phyloP scores from a whole-genome alignment of 2,888 invertebrate genomes.

The Timema cristinae region DNA sequence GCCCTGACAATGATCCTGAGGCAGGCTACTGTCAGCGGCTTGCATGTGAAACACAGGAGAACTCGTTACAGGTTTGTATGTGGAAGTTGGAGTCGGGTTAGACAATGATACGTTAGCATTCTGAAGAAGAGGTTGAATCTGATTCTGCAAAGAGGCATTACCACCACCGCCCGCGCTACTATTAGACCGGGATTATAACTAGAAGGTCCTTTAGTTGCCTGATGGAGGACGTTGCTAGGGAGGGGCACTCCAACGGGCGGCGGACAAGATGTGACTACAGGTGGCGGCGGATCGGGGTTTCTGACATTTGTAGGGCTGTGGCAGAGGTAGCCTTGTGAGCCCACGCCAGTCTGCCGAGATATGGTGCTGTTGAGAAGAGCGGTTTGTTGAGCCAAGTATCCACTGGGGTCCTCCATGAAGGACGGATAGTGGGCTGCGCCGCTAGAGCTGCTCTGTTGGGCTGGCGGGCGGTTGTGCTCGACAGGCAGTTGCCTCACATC shows the following conservation, averaged over 20 bases:
- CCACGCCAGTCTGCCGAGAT: constrained; percentile 55
- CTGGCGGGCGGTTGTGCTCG: constrained; percentile 45
- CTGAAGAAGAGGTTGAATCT: not conserved
- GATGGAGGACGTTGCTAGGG: constrained; percentile 30
- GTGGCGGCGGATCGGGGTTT: constrained; percentile 39
- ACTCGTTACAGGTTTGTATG: not conserved
- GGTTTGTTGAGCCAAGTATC: constrained; percentile 87
- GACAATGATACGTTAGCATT: not conserved
- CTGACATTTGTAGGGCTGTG: constrained; percentile 39
- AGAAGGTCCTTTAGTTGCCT: constrained; percentile 18
- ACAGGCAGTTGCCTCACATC: constrained; percentile 54
- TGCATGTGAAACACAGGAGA: constrained; percentile 16
- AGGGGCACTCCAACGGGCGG: constrained; percentile 29
- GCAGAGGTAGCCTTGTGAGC: constrained; percentile 24
- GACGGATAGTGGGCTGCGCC: constrained; percentile 53
- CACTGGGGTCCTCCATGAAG: constrained; percentile 88
- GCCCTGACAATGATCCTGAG: constrained; percentile 21
- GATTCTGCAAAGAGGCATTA: not conserved
- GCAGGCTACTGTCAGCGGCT: constrained; percentile 20
- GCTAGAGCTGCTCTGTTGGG: constrained; percentile 37
- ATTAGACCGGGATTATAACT: constrained; percentile 10
- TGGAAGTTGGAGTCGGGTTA: not conserved
- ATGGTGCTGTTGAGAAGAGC: constrained; percentile 80
- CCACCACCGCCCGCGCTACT: not conserved
- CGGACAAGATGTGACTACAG: constrained; percentile 22